Percentiles rank a stretch among this genome's conserved stretches.
phyloP scores from a whole-genome alignment of 2,888 invertebrate species.

The Zhuqinia jingwanae region DNA sequence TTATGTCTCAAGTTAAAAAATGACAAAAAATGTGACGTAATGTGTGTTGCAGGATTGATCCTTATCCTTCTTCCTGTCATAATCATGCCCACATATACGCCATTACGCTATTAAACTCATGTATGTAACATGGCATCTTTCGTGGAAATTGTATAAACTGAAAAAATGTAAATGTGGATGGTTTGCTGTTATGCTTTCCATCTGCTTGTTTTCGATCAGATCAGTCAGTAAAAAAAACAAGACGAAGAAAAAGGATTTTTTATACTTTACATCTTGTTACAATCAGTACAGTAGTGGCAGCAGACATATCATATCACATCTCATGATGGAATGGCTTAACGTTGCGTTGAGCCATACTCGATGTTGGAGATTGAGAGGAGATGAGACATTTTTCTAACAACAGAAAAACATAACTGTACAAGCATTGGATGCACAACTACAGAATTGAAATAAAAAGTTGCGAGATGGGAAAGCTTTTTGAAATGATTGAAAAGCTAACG shows the following conservation, averaged over 20 bases:
- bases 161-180: constrained; percentile 48
- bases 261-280: constrained; percentile 28
- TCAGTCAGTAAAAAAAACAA: neutral
- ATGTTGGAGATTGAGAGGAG: constrained; percentile 17
- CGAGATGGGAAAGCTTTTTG: constrained; percentile 56
- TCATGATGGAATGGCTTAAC: constrained; percentile 39
- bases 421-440: neutral
- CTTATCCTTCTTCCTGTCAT: constrained; percentile 3
- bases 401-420: constrained; percentile 29
- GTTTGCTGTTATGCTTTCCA: neutral
- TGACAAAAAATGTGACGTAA: constrained; percentile 3
- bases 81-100: neutral
- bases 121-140: no score
- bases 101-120: no score
- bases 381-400: constrained; percentile 43
- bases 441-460: constrained; percentile 10
- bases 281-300: constrained; percentile 1
- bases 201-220: constrained; percentile 23
- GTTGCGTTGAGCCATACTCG: neutral
- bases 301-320: constrained; percentile 39
- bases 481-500: constrained; percentile 79
- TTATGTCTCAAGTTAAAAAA: constrained; percentile 19
- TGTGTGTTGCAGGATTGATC: constrained; percentile 34
- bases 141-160: no score
- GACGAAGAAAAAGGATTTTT: constrained; percentile 50